Conservation (phyloP, 2,888 invertebrate species). For the Petrolisthes cinctipes region DNA sequence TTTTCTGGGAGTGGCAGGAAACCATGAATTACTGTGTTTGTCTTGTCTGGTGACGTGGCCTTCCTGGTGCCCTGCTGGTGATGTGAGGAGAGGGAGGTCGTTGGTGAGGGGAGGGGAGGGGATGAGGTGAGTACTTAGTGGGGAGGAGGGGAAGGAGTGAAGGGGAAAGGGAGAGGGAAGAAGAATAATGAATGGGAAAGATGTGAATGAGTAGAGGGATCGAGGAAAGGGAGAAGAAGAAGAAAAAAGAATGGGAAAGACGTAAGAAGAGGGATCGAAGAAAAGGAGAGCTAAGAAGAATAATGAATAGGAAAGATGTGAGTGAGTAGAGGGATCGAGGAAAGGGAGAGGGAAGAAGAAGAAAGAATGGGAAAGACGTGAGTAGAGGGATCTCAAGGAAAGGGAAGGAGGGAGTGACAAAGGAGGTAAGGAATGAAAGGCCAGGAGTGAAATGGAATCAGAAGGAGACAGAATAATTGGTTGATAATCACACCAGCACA, state of each 20-base stretch:
- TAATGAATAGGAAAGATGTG: too few relatives aligned
- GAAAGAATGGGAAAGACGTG: too few relatives aligned
- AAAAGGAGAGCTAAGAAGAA: too few relatives aligned
- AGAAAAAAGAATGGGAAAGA: background rate
- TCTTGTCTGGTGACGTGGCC: background rate
- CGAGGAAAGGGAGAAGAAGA: background rate
- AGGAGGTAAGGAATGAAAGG: background rate
- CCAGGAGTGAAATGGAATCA: background rate
- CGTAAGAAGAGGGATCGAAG: background rate
- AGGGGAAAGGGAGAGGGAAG: too few relatives aligned
- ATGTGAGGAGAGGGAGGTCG: background rate
- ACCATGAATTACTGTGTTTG: background rate
- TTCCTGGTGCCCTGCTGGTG: background rate
- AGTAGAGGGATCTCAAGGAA: too few relatives aligned
- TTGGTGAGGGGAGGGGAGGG: background rate
- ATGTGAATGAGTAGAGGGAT: too few relatives aligned
- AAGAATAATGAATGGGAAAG: too few relatives aligned
- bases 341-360: too few relatives aligned
- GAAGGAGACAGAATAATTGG: background rate
- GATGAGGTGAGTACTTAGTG: background rate
- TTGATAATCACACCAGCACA: too few relatives aligned
- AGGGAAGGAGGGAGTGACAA: background rate
- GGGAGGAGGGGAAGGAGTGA: background rate
- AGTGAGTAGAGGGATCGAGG: too few relatives aligned
- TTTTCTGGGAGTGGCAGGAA: constrained; percentile 1